These are phyloP conservation scores for Gallirallus australis DNA, from an alignment of 2,797 vertebrate species.

Conservation along the genomic window DNA sequence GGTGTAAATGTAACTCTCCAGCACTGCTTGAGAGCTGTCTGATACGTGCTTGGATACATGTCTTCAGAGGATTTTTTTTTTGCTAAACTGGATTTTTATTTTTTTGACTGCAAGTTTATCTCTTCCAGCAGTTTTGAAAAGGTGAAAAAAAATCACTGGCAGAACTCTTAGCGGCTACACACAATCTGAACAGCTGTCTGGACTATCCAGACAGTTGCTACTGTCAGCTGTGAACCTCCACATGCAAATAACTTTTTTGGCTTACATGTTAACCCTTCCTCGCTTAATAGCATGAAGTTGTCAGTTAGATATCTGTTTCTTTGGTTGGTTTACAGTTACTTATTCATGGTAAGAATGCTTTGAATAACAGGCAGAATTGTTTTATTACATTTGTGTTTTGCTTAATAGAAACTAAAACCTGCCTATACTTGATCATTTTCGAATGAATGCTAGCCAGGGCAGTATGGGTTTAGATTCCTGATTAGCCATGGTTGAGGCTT, in stretches of 20 bases:
- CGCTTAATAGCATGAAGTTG: slow-evolving; percentile 6
- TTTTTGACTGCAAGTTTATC: slow-evolving; percentile 33
- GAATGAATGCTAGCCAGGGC: not conserved
- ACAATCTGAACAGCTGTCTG: slow-evolving; percentile 82
- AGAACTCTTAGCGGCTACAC: slow-evolving; percentile 59
- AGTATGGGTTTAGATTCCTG: slow-evolving; percentile 36
- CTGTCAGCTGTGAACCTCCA: slow-evolving; percentile 80
- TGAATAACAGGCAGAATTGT: not conserved
- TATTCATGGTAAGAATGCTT: not conserved
- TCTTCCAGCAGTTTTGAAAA: slow-evolving; percentile 76
- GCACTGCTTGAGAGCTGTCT: not conserved
- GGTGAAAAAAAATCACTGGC: slow-evolving; percentile 74
- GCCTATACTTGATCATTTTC: not conserved
- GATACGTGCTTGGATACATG: not conserved
- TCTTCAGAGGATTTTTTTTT: not conserved
- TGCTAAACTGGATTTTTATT: not conserved
- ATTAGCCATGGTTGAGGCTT: slow-evolving; percentile 40
- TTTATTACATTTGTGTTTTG: not conserved
- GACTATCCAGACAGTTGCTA: slow-evolving; percentile 80
- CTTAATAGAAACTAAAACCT: not conserved
- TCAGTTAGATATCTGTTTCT: not conserved
- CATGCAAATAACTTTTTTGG: slow-evolving; percentile 75
- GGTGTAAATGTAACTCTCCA: not conserved
- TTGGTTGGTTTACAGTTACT: not conserved
- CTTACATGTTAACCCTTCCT: slow-evolving; percentile 76